These are phyloP conservation scores for Ailuropoda melanoleuca DNA, from an alignment of 2,113 vertebrate species.

Conservation along the genomic window DNA sequence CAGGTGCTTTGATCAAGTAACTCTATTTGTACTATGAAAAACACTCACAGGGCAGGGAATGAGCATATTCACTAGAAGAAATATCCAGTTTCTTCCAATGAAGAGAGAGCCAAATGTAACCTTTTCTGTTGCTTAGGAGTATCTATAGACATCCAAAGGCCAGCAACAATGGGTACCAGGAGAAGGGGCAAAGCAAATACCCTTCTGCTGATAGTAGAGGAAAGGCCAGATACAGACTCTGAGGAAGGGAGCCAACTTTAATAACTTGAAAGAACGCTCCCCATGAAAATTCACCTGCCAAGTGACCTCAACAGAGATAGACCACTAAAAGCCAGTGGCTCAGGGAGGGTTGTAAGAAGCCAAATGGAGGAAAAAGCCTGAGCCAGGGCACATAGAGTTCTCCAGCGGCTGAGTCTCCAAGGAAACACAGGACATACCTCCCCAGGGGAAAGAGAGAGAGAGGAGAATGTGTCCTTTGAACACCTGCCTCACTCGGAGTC, in stretches of 20 bases:
- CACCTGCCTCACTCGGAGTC: background rate
- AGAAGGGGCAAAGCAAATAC: background rate
- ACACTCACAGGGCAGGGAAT: background rate
- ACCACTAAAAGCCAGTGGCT: background rate
- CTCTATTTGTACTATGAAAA: background rate
- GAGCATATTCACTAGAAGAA: background rate
- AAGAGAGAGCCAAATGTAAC: background rate
- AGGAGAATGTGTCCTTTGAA: background rate
- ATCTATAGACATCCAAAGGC: fast-evolving
- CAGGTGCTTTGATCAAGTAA: background rate
- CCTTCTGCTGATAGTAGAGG: background rate
- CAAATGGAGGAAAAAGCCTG: background rate
- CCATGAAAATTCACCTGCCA: background rate
- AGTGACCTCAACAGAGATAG: background rate
- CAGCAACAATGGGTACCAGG: background rate
- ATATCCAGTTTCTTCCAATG: background rate
- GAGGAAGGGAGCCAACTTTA: background rate
- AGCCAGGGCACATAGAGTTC: background rate
- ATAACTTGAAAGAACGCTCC: background rate
- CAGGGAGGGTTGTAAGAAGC: background rate
- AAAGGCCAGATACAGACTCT: background rate
- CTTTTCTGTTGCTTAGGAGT: background rate
- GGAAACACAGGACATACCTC: background rate
- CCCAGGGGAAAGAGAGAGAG: background rate
- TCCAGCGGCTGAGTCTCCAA: background rate